A percentile compares a stretch with the other conserved stretches of the same genome.
phyloP scores from a whole-genome alignment of 2,888 invertebrate genomes.

The Tetranychus piercei region DNA sequence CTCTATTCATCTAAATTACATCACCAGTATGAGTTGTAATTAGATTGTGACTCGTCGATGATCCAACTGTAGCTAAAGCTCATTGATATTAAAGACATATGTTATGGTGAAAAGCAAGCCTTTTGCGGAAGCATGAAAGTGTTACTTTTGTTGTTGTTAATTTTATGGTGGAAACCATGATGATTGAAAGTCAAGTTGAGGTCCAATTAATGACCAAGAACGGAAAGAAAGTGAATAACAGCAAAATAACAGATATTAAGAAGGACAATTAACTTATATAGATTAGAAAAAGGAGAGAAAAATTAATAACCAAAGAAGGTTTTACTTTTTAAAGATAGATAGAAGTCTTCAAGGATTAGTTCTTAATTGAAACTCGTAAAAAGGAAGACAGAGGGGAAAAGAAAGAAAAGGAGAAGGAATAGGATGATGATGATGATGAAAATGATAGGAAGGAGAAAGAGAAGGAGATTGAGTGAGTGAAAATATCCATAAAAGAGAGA shows the following conservation, averaged over 20 bases:
- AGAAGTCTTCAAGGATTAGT: too few relatives aligned
- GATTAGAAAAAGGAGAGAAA: too few relatives aligned
- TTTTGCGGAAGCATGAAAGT: too few relatives aligned
- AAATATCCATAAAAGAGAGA: not conserved
- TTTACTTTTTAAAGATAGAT: too few relatives aligned
- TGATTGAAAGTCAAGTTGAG: not conserved
- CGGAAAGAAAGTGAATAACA: not conserved
- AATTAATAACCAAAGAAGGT: too few relatives aligned
- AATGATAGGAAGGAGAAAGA: not conserved
- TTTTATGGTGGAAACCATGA: not conserved
- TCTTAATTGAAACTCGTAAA: not conserved
- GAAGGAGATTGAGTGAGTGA: not conserved
- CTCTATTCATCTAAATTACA: too few relatives aligned
- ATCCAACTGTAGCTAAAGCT: too few relatives aligned
- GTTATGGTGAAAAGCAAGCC: too few relatives aligned
- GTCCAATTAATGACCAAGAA: not conserved
- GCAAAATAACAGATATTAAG: not conserved
- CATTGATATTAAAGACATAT: too few relatives aligned
- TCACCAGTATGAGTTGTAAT: too few relatives aligned
- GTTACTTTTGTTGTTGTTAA: too few relatives aligned
- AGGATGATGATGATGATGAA: not conserved
- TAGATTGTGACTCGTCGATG: too few relatives aligned
- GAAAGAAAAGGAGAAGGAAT: not conserved
- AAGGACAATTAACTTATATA: not conserved
- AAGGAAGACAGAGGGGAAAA: not conserved